Evolutionary conservation across 2,797 vertebrate species (phyloP), one percentile per base, ranked within the genome.

Genomic region (Pangasius djambal): DNA sequence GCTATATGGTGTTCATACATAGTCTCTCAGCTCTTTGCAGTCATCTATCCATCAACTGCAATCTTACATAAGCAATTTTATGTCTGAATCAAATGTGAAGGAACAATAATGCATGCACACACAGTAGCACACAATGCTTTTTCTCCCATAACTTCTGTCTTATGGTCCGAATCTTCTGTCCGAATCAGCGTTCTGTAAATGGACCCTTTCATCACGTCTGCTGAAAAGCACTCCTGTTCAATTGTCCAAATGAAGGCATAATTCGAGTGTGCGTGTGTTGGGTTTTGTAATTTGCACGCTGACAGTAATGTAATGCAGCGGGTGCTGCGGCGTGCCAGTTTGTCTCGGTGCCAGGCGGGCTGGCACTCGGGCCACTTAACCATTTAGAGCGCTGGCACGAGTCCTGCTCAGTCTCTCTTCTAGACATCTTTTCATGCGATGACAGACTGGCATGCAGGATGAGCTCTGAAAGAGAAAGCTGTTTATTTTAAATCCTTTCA

Each of bases 361-460:
- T 95, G 94, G 94, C 95, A 94, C 94, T 93, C 86, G 90, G 92
- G 93, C 92, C 93, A 93, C 93, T 96, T 96, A 94, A 95, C 94
- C 94, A 92, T 96, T 96, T 95, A 95, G 94, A 95, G 95, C 92
- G 91, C 93, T 95, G 94, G 94, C 94, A 94, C 90, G 4, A 28
- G n/a, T 88, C 92, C 92, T 79, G 85, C 85, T 84, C 74, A 79
- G 34, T 88, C 91, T 90, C 91, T 89, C 85, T 87, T 85, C 70
- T 37, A 89, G 88, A 88, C 84, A 83, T 87, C 88, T 90, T 88
- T 92, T 93, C 94, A 89, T 79, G 77, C 50, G 48, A 90, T 22
- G 34, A 78, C 89, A 91, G 90, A 81, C 89, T 87, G 88, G 82
- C 90, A 74, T 82, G 52, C 84, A 61, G 86, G 67, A 86, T 65